These are phyloP conservation scores for Macrochelys suwanniensis DNA, from an alignment of 2,797 vertebrate species.

Conservation along the genomic window DNA sequence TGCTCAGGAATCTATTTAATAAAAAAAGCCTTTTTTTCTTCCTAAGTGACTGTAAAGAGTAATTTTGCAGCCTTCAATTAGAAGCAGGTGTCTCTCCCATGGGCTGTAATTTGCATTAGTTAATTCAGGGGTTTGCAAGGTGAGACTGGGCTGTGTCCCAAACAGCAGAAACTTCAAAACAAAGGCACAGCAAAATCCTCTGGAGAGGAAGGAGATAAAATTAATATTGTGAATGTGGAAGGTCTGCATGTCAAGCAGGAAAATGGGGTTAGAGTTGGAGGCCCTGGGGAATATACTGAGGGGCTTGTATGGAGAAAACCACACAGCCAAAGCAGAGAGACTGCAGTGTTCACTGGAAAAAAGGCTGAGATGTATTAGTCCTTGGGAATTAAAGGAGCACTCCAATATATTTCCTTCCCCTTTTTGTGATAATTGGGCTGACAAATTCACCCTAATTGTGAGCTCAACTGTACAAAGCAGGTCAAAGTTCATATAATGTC, in stretches of 20 bases:
- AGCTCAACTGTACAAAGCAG: not conserved
- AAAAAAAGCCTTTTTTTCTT: not conserved
- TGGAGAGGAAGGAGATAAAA: not conserved
- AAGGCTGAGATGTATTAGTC: not conserved
- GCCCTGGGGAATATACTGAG: not conserved
- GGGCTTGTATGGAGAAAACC: not conserved
- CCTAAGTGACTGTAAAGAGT: not conserved
- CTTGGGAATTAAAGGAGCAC: not conserved
- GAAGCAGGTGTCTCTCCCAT: not conserved
- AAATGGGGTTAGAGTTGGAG: not conserved
- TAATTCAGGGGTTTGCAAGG: not conserved
- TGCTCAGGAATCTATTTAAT: not conserved
- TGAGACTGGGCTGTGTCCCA: not conserved
- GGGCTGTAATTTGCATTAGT: not conserved
- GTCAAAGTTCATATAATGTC: not conserved
- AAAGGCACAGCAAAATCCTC: not conserved
- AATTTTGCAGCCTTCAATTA: conserved; percentile 38
- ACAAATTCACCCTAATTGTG: not conserved
- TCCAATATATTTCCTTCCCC: not conserved
- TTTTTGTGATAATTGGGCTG: not conserved
- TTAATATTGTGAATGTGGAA: conserved; percentile 28
- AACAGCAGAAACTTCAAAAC: not conserved
- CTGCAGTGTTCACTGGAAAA: not conserved
- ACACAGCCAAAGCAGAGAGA: not conserved
- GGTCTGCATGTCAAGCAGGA: not conserved